Percentiles rank a stretch among this genome's conserved stretches.
phyloP scores from a whole-genome alignment of 1,140 invertebrate genomes.

The Zaprionus ornatus region DNA sequence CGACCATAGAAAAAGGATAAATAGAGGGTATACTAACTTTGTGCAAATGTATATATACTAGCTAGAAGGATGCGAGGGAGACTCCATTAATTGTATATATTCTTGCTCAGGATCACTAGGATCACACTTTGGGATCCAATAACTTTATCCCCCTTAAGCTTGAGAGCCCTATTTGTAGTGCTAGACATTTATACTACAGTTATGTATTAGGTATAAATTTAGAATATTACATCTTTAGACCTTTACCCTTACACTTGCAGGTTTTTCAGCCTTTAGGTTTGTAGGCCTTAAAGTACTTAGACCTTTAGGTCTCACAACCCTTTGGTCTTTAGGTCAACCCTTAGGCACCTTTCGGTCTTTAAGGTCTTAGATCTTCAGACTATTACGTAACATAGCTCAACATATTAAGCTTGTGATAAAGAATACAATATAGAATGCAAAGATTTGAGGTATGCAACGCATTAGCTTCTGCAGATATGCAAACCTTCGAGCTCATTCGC shows the following conservation, averaged over 20 bases:
- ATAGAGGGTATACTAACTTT: too few species aligned
- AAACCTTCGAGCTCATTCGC: neutral
- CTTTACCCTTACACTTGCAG: neutral
- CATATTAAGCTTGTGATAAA: neutral
- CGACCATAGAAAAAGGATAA: too few species aligned
- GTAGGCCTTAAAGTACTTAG: neutral
- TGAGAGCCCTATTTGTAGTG: too few species aligned
- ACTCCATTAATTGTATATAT: too few species aligned
- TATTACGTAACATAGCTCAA: accelerated
- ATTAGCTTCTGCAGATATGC: neutral
- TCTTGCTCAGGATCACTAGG: too few species aligned
- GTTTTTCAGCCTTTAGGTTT: too few species aligned
- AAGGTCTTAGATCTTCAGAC: neutral
- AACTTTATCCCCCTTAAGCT: too few species aligned
- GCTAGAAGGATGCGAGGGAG: too few species aligned
- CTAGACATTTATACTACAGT: too few species aligned
- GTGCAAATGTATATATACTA: too few species aligned
- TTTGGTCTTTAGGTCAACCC: neutral
- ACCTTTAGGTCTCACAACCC: neutral
- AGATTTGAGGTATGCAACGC: neutral
- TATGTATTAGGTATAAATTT: too few species aligned
- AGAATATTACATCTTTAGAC: neutral
- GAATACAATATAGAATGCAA: neutral
- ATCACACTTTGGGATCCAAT: too few species aligned
- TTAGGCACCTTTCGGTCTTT: neutral